Evolutionary conservation across 2,888 invertebrate genomes (phyloP).

Genomic region (Epistrophe grossulariae): DNA sequence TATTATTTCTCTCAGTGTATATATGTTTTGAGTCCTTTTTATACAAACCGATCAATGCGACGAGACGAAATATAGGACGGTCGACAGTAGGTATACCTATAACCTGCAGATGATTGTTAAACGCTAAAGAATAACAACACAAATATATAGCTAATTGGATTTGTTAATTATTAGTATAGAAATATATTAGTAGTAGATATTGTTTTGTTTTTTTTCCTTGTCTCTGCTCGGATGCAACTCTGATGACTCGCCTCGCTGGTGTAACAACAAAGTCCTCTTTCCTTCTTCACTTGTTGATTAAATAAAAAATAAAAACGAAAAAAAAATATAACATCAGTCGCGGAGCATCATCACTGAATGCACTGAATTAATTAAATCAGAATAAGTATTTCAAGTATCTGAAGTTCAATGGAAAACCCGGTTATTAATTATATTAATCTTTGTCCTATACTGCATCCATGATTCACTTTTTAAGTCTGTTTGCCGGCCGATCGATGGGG

Average conservation of each 20-base stretch:
- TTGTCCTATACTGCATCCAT: slow-evolving; percentile 47
- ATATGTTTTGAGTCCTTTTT: not conserved
- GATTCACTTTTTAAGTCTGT: slow-evolving; percentile 30
- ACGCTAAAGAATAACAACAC: slow-evolving; percentile 78
- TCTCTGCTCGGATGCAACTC: slow-evolving; percentile 26
- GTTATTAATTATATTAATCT: slow-evolving; percentile 76
- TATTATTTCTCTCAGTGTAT: slow-evolving; percentile 4
- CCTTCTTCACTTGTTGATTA: not conserved
- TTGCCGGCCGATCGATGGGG: slow-evolving; percentile 4
- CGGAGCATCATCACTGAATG: slow-evolving; percentile 41
- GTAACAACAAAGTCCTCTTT: slow-evolving; percentile 29
- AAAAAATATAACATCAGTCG: slow-evolving; percentile 38
- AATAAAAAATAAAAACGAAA: not conserved
- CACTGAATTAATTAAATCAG: slow-evolving; percentile 77
- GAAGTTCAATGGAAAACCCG: slow-evolving; percentile 76
- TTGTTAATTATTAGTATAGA: slow-evolving; percentile 78
- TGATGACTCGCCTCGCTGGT: slow-evolving; percentile 39
- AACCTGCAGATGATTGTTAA: slow-evolving; percentile 19
- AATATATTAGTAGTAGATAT: slow-evolving; percentile 40
- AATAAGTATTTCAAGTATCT: slow-evolving; percentile 75
- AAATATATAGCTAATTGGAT: slow-evolving; percentile 84
- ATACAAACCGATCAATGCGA: not conserved
- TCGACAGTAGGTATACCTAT: slow-evolving; percentile 20
- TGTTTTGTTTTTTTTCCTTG: slow-evolving; percentile 3
- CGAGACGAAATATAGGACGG: not conserved